Conservation (phyloP, 2,113 vertebrate species). For the Epinephelus cyanopodus region DNA sequence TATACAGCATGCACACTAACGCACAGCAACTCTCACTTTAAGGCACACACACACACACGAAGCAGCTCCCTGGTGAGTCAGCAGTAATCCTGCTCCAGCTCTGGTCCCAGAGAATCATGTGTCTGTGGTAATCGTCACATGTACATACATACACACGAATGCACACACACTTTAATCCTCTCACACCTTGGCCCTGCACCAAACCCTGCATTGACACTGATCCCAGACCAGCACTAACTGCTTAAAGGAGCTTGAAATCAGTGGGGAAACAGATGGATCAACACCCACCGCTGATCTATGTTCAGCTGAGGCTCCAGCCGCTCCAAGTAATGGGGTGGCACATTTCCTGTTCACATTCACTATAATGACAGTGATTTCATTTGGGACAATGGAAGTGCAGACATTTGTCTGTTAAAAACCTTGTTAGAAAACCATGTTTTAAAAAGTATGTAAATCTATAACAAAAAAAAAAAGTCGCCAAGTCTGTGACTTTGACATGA, state of each 20-base stretch:
- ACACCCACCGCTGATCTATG: conserved; percentile 54
- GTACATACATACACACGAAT: conserved; percentile 9
- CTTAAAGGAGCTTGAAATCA: conserved; percentile 52
- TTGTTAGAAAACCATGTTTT: conserved; percentile 21
- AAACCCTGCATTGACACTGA: conserved; percentile 60
- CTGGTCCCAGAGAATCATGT: conserved; percentile 40
- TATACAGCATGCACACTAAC: neutral
- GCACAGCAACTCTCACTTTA: neutral
- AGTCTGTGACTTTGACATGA: conserved; percentile 62
- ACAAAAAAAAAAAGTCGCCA: conserved; percentile 15
- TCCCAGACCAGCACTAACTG: conserved; percentile 50
- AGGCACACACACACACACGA: neutral
- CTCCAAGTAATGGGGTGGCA: neutral
- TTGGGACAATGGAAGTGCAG: conserved; percentile 14
- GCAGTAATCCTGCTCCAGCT: conserved; percentile 59
- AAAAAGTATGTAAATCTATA: conserved; percentile 40
- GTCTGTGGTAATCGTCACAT: conserved; percentile 43
- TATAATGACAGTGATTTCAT: neutral
- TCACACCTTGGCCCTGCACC: conserved; percentile 54
- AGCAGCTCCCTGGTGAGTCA: conserved; percentile 63
- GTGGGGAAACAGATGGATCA: conserved; percentile 54
- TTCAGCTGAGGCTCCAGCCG: conserved; percentile 30
- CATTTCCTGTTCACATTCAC: conserved; percentile 30
- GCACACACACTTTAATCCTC: conserved; percentile 43
- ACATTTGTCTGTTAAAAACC: conserved; percentile 34